Evolutionary conservation across 2,113 vertebrate species (phyloP), one percentile per base, ranked within the genome.

Genomic region (Nannobrachium achirus): DNA sequence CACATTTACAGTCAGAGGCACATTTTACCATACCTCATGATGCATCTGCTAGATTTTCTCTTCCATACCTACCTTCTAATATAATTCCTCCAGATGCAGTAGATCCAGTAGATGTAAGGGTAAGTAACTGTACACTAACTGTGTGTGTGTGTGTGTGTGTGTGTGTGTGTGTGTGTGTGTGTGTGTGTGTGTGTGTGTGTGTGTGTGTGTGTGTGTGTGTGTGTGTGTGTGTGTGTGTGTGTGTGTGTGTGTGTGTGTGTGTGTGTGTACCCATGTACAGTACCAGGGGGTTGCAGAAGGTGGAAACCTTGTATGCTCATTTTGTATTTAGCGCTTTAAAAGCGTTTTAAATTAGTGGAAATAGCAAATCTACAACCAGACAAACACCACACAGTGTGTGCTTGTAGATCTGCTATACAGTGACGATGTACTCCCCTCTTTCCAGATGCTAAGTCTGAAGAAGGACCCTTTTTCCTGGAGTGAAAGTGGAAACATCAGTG

Each of bases 381-480:
- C n/a, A n/a, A n/a, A n/a, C n/a, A n/a, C n/a, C n/a, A n/a, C n/a
- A n/a, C n/a, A n/a, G n/a, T n/a, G n/a, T n/a, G n/a, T n/a, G n/a
- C n/a, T n/a, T n/a, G n/a, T n/a, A n/a, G n/a, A n/a, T n/a, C n/a
- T n/a, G n/a, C n/a, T n/a, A n/a, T n/a, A n/a, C n/a, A n/a, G n/a
- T n/a, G n/a, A n/a, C n/a, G n/a, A n/a, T n/a, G n/a, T n/a, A n/a
- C n/a, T n/a, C 2, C 6, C 8, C 20, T 46, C 52, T 9, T 78
- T 14, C 69, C 66, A 98, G 97, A 95, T 98, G 95, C 86, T 94
- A 78, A 94, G 90, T 75, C 93, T 95, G 56, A 80, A 85, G 0
- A 49, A 81, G 75, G 97, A 93, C 59, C 96, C 95, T 7, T 97
- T 95, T 80, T 87, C 84, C 9, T 91, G 91, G 85, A 74, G 59